Evolutionary conservation across 1,140 invertebrate genomes (phyloP).

Genomic region (Aphaenogaster floridana): DNA sequence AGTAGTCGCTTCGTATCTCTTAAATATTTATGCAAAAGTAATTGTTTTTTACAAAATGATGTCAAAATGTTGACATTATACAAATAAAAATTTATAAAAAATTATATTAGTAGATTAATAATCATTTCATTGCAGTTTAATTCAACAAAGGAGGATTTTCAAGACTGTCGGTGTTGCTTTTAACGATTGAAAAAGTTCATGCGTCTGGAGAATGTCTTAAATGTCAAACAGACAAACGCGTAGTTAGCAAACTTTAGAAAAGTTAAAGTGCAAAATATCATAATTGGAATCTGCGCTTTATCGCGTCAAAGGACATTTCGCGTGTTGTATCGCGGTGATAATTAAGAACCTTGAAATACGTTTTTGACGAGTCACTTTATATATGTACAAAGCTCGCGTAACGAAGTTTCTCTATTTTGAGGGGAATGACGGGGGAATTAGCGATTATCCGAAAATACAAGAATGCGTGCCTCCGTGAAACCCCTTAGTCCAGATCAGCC

Average conservation of each 20-base stretch:
- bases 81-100: constrained; percentile 7
- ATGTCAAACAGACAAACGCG: constrained; percentile 34
- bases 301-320: not conserved
- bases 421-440: constrained; percentile 30
- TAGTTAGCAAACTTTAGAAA: constrained; percentile 21
- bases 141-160: not conserved
- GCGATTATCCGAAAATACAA: not conserved
- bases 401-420: constrained; percentile 22
- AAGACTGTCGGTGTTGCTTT: not conserved
- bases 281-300: constrained; percentile 38
- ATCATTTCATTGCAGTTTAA: not conserved
- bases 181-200: not conserved
- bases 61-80: no score
- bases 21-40: not conserved
- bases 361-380: not conserved
- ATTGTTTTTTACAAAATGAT: not conserved
- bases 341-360: constrained; percentile 9
- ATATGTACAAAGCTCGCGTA: constrained; percentile 29
- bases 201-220: constrained; percentile 1
- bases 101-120: not conserved
- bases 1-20: not conserved
- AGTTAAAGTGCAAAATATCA: constrained; percentile 34
- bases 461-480: not conserved
- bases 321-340: constrained; percentile 24
- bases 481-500: not conserved